Percentiles rank a stretch among this genome's conserved stretches.
phyloP scores from a whole-genome alignment of 2,888 invertebrate genomes.

The Cephus runcator region DNA sequence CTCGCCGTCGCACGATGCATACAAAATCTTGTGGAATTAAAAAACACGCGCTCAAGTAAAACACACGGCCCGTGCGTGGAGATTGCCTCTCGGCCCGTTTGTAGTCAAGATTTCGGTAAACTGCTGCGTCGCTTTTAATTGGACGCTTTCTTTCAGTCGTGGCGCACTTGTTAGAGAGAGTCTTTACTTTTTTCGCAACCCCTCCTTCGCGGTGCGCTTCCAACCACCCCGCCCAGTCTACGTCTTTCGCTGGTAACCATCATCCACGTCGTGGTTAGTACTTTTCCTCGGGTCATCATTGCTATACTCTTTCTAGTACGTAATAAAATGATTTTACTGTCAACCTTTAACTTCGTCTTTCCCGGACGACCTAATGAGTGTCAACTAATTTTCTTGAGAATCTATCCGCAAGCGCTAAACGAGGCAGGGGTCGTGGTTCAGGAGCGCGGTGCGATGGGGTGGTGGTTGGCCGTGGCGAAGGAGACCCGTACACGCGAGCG shows the following conservation, averaged over 20 bases:
- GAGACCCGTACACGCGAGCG: conserved; percentile 40
- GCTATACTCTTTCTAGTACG: neutral
- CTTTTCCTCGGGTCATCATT: neutral
- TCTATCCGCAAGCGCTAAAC: conserved; percentile 18
- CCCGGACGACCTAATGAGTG: neutral
- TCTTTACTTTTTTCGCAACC: neutral
- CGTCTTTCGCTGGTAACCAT: neutral
- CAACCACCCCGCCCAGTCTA: neutral
- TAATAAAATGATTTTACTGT: neutral
- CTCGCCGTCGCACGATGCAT: conserved; percentile 34
- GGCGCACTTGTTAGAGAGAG: neutral
- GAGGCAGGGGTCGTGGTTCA: conserved; percentile 4
- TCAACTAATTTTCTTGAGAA: conserved; percentile 8
- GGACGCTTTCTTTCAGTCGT: conserved; percentile 29
- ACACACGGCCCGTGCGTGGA: conserved; percentile 35
- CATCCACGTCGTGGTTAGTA: neutral
- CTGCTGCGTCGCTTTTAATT: conserved; percentile 37
- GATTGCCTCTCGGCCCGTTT: conserved; percentile 47
- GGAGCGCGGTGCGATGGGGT: conserved; percentile 13
- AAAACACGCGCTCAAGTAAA: conserved; percentile 39
- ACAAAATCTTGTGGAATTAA: conserved; percentile 59
- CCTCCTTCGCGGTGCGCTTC: neutral
- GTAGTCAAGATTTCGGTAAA: conserved; percentile 45
- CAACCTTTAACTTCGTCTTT: neutral
- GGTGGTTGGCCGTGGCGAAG: conserved; percentile 16